Percentiles rank a stretch among this genome's conserved stretches.
These are phyloP conservation scores for Corythornis vintsioides DNA, from an alignment of 2,113 vertebrate genomes.

Conservation along the genomic window DNA sequence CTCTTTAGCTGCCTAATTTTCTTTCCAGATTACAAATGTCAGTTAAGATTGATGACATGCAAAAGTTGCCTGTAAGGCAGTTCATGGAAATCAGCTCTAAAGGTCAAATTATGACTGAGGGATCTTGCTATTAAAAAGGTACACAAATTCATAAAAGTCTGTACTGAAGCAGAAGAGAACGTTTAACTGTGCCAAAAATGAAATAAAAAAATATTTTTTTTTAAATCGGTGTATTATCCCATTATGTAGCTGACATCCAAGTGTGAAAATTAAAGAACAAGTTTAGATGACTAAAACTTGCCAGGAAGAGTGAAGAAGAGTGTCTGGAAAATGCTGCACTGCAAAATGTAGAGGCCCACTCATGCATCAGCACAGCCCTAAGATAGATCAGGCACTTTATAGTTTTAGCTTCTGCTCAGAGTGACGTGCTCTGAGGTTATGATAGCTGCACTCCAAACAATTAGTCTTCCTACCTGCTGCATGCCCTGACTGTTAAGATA, in stretches of 20 bases:
- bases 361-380: neutral
- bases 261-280: neutral
- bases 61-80: neutral
- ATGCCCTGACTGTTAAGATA: neutral
- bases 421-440: neutral
- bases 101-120: neutral
- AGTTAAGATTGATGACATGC: neutral
- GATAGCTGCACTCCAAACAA: neutral
- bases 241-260: neutral
- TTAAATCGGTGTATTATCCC: neutral
- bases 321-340: neutral
- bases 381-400: neutral
- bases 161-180: neutral
- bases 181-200: neutral
- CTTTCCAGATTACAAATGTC: neutral
- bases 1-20: neutral
- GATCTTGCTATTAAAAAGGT: neutral
- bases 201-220: too few relatives aligned
- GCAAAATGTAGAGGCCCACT: neutral
- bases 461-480: neutral
- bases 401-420: neutral
- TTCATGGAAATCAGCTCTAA: neutral
- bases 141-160: neutral
- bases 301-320: neutral
- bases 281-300: neutral